Evolutionary conservation across 2,888 invertebrate species (phyloP), one percentile per base, ranked within the genome.

Genomic region (Orthosia gracilis): DNA sequence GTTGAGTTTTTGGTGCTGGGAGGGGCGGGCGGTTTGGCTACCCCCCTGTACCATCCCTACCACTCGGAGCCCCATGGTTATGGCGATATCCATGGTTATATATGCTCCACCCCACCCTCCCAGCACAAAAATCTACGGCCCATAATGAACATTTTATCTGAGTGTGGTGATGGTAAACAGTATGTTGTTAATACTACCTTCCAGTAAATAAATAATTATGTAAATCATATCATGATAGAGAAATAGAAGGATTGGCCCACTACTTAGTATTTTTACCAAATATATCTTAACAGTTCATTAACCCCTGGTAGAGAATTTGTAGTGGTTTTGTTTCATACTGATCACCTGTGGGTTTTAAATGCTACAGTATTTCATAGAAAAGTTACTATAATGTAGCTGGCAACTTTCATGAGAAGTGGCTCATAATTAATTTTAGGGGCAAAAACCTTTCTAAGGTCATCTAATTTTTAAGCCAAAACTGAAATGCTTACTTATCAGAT

Each of bases 391-490:
- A 54, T 54, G n/a, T n/a, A 75, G 49, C n/a, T 68, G 58, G 59
- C 50, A 76, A 82, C 59, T 61, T 55, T 45, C 13, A 7, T 3
- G 23, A 75, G 52, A 58, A 63, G 23, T 57, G 18, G 31, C 26
- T 52, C 23, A 0, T 57, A n/a, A 12, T 21, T 4, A 40, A 64
- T 55, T 62, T 50, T 55, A 64, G 31, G 63, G 58, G 47, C 68
- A 75, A 59, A 67, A 64, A 67, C 55, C 52, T 77, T 55, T 76
- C 54, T 54, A 63, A 82, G 82, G 69, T 82, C 49, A 69, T 70
- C 26, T 58, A 1, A 66, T 45, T 57, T 65, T 45, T 21, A 59
- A 26, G 9, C 26, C 49, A 49, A 26, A 72, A 57, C 17, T 52
- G 62, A 17, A 76, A 49, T 66, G 9, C 9, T 11, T 45, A 17